Conservation (phyloP, 1,140 invertebrate species). For the Penaeus japonicus region DNA sequence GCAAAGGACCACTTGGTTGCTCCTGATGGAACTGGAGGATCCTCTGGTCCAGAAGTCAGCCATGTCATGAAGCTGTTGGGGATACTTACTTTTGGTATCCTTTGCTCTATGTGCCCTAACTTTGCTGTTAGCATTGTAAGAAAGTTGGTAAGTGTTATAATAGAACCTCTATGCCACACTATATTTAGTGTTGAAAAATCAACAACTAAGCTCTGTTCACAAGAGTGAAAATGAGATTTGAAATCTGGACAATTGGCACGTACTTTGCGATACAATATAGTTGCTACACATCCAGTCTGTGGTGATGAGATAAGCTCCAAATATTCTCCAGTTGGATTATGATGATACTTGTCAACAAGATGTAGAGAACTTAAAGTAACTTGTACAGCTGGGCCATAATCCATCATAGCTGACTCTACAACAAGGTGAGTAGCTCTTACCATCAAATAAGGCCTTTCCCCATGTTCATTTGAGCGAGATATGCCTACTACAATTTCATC, state of each 20-base stretch:
- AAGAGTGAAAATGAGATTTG: slow-evolving; percentile 79
- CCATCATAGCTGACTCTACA: slow-evolving; percentile 79
- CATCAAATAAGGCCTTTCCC: slow-evolving; percentile 79
- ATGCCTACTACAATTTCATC: slow-evolving; percentile 69
- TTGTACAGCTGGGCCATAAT: slow-evolving; percentile 80
- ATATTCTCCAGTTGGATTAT: slow-evolving; percentile 77
- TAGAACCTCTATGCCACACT: slow-evolving; percentile 76
- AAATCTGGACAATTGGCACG: slow-evolving; percentile 82
- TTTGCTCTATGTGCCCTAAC: slow-evolving; percentile 38
- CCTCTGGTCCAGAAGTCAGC: slow-evolving; percentile 32
- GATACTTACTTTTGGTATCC: slow-evolving; percentile 36
- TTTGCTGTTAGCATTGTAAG: slow-evolving; percentile 59
- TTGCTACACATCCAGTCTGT: slow-evolving; percentile 70
- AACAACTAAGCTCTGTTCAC: slow-evolving; percentile 79
- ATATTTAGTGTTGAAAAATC: slow-evolving; percentile 74
- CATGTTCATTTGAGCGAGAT: slow-evolving; percentile 70
- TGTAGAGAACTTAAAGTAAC: slow-evolving; percentile 75
- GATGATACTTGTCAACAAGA: slow-evolving; percentile 83
- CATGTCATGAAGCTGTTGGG: slow-evolving; percentile 38
- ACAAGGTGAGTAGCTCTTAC: slow-evolving; percentile 75
- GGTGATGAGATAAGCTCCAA: slow-evolving; percentile 76
- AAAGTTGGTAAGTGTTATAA: slow-evolving; percentile 76
- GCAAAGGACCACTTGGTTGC: slow-evolving; percentile 58
- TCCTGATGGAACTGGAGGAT: slow-evolving; percentile 55
- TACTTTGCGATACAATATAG: slow-evolving; percentile 80